These are phyloP conservation scores for Trisateles emortualis DNA, from an alignment of 2,888 invertebrate genomes.

Conservation along the genomic window DNA sequence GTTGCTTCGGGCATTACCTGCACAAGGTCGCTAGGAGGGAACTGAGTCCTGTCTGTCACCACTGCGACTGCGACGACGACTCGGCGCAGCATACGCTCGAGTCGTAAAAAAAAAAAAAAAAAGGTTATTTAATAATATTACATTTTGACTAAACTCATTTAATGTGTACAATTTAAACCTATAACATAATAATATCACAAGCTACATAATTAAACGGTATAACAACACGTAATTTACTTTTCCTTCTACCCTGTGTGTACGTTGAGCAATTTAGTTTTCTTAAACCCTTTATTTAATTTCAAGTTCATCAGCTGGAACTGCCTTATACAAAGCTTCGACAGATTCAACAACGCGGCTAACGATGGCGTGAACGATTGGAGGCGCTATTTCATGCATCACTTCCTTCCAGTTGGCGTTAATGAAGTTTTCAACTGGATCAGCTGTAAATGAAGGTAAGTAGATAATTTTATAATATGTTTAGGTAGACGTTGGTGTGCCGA, in stretches of 20 bases:
- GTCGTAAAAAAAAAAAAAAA: too few species aligned
- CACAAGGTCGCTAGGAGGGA: too few species aligned
- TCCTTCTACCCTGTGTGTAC: too few species aligned
- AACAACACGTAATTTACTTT: too few species aligned
- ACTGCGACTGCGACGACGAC: too few species aligned
- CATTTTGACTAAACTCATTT: too few species aligned
- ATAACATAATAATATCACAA: not conserved
- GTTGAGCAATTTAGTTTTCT: too few species aligned
- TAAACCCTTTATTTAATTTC: conserved; percentile 9
- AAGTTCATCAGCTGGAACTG: conserved; percentile 66
- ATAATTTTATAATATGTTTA: not conserved
- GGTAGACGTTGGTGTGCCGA: too few species aligned
- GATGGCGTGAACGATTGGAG: conserved; percentile 70
- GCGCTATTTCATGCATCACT: conserved; percentile 74
- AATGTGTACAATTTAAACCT: not conserved
- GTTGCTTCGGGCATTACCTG: too few species aligned
- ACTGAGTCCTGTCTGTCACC: too few species aligned
- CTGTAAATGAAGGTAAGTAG: conserved; percentile 50
- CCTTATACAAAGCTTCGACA: conserved; percentile 65
- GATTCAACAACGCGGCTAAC: conserved; percentile 59
- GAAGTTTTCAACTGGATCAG: conserved; percentile 66
- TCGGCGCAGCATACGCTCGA: too few species aligned
- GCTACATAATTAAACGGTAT: not conserved
- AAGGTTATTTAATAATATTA: too few species aligned
- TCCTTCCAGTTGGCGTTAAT: conserved; percentile 72